These are phyloP conservation scores for Ia io DNA, from an alignment of 2,113 vertebrate species.

Conservation along the genomic window DNA sequence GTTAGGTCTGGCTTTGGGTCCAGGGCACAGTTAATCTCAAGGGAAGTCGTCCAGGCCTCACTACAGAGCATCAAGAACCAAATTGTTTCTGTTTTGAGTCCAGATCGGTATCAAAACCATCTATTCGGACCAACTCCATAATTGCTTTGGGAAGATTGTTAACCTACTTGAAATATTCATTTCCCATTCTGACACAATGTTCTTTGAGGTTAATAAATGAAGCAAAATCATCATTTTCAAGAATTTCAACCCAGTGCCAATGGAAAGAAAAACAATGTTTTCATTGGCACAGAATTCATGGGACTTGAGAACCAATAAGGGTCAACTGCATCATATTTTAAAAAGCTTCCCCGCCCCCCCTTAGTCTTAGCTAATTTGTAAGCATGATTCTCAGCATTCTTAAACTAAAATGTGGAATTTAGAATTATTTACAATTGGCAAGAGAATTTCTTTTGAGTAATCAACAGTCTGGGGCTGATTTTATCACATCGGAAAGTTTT, in stretches of 20 bases:
- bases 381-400: conserved; percentile 58
- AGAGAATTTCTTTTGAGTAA: conserved; percentile 53
- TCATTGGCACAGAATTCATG: conserved; percentile 50
- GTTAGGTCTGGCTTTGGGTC: neutral
- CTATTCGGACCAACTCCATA: neutral
- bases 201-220: conserved; percentile 54
- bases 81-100: conserved; percentile 29
- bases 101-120: conserved; percentile 7
- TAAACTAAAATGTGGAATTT: conserved; percentile 45
- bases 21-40: neutral
- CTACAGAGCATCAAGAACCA: neutral
- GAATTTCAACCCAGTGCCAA: conserved; percentile 33
- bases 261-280: conserved; percentile 48
- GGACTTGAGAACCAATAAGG: conserved; percentile 51
- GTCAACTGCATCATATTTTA: neutral
- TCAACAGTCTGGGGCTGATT: conserved; percentile 8
- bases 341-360: neutral
- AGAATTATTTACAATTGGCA: conserved; percentile 47
- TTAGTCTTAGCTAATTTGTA: conserved; percentile 33
- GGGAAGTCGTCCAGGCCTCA: conserved; percentile 5
- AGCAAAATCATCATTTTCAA: conserved; percentile 46
- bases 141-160: conserved; percentile 45
- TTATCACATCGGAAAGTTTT: conserved; percentile 30
- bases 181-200: conserved; percentile 35
- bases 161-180: conserved; percentile 40